Evolutionary conservation across 2,113 vertebrate genomes (phyloP), one percentile per base, ranked within the genome.

Genomic region (Bucco capensis): DNA sequence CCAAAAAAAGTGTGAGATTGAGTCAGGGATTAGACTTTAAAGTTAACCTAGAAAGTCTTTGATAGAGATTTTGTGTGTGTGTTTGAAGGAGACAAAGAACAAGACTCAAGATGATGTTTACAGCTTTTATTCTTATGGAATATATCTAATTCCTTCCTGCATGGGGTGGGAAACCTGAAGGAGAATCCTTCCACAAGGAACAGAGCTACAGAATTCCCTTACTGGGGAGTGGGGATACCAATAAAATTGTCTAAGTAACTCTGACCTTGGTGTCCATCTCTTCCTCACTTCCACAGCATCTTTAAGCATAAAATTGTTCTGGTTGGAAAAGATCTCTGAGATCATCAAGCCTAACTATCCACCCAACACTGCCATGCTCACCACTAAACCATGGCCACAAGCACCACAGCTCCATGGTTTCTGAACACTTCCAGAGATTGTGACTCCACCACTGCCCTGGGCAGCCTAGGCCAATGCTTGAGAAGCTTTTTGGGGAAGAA

Each of bases 41-140:
- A 72, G 27, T 54, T 91, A 44, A 77, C 67, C 83, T 69, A 64
- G 57, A 78, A 64, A 75, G 86, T 80, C 90, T 78, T 81, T 69
- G 28, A 22, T 73, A 93, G 80, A 72, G 82, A 57, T 50, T 19
- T 3, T 19, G 8, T 7, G 72, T 47, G 64, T 28, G 50, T 54
- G 44, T 51, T 90, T 42, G 76, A 61, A 82, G 66, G 67, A 61
- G 58, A 78, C 27, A 40, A 13, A 73, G 12, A 49, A 80, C 77
- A 94, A 92, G 94, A 67, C 71, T 79, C 92, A 50, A 76, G 47
- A 18, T 35, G 53, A 96, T 96, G 97, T 98, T 98, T 98, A 98
- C 97, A 97, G 92, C 95, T 92, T 74, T 96, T 82, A 92, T 92
- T 81, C 86, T 2, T 47, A 86, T 0, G 21, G 92, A 96, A 83